Evolutionary conservation across 1,140 invertebrate species (phyloP), one percentile per base, ranked within the genome.

Genomic region (Drosophila nannoptera): DNA sequence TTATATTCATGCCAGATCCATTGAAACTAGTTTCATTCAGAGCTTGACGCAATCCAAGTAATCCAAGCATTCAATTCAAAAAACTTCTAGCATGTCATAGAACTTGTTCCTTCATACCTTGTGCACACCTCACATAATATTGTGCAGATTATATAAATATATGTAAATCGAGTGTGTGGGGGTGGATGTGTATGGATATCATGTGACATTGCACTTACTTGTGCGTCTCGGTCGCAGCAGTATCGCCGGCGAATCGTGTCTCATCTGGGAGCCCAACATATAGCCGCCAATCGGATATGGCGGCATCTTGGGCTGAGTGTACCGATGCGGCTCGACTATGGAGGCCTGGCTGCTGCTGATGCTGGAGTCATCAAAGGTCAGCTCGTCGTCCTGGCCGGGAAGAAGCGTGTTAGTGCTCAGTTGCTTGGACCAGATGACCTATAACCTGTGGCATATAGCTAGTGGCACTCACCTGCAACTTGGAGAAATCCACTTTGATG

Each of bases 401-500:
- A 16, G n/a, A 43, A 9, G 0, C 16, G 42, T 87, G 4, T 4
- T 9, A 40, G 54, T 54, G 12, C 32, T 42, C 29, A 55, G 32
- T 29, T 29, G 5, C 2, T 8, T 22, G 22, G 22, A 22, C 22
- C 22, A 22, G 22, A 22, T 22, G 22, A 22, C 22, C 22, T 22
- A 22, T 22, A 3, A 4, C 12, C 5, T 31, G 48, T 68, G 46
- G 52, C 40, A 59, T 29, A 29, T 49, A n/a, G 29, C 31, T 38
- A 8, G n/a, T 40, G 3, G 1, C 11, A 89, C 81, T 66, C 75
- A 92, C 92, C 90, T 92, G 90, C 66, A 92, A 88, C 69, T 92
- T 91, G 75, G 93, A 92, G 87, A 93, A 93, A 90, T 94, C 93
- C 52, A 93, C 92, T 91, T 93, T 93, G 88, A 94, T 93, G 74